Base-by-base conservation (phyloP, 2,113 vertebrate genomes). In the Patagioenas fasciata region DNA sequence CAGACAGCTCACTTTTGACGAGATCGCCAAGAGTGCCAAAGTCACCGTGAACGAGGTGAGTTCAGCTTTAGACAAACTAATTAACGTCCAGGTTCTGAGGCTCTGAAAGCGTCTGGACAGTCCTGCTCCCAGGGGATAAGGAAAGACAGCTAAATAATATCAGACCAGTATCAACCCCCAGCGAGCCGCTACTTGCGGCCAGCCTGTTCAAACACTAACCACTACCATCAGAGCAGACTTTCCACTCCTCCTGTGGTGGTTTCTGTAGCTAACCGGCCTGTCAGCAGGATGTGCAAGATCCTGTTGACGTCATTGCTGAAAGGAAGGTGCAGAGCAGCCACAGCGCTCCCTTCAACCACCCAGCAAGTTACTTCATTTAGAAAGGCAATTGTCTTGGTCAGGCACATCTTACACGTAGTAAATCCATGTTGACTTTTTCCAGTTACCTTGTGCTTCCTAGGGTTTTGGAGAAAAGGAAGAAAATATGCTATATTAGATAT, bases 1-100 rank as follows among this genome's bases (percentile, higher is more conserved):
- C 97, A 98, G 99, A 80, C 99, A 99, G 93, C 98, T 99, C 91
- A 99, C 99, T 48, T 99, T 99, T 88, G 98, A 99, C 7, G 99
- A 99, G 97, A 99, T 99, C 62, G 98, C 98, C 38, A 98, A 98
- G 95, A 99, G 99, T 83, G 98, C 99, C 96, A 99, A 99, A 95
- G 98, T 99, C 97, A 98, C 98, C 0, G 98, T 99, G 38, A 99
- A 99, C 0, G 99, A 99, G 99, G 99, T 99, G 88, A 96, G 98
- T 89, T 71, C 13, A 2, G 34, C 14, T 6, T 54, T 3, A 5
- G 36, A 15, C 51, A n/a, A 5, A 6, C 25, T 16, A 6, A 17
- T 0, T 8, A 1, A 10, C 29, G 25, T 6, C 28, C 6, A 2
- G 8, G 16, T 51, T 88, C 9, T n/a, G 48, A 20, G 53, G 44